phyloP scores from a whole-genome alignment of 2,888 invertebrate species.

The Cheilosia impressa region DNA sequence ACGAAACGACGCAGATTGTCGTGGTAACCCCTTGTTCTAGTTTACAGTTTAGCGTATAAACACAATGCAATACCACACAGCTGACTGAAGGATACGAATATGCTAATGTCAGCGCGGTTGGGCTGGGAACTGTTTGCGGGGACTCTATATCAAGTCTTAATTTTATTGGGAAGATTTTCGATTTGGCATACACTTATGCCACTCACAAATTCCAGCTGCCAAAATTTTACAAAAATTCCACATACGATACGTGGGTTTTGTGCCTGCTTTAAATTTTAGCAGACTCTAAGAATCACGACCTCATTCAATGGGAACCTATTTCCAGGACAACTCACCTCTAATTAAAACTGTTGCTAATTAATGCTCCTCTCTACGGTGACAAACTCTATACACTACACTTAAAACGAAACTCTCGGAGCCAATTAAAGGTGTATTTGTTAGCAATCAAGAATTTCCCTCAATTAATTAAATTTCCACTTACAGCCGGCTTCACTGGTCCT shows the following conservation, averaged over 20 bases:
- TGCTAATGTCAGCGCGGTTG: no score
- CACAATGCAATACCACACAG: not conserved
- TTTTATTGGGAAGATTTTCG: no score
- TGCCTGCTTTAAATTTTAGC: not conserved
- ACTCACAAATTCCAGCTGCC: no score
- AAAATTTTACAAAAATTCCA: no score
- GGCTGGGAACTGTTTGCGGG: no score
- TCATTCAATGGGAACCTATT: not conserved
- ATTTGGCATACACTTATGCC: no score
- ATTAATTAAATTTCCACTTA: conserved; percentile 45
- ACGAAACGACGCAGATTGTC: conserved; percentile 35
- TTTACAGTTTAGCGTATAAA: not conserved
- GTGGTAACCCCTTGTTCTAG: conserved; percentile 9
- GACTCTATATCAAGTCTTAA: no score
- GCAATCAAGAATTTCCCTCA: conserved; percentile 37
- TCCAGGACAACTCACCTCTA: not conserved
- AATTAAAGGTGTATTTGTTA: not conserved
- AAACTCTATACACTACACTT: no score
- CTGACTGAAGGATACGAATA: conserved; percentile 15
- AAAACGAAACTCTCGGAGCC: no score
- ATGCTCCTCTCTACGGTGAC: not conserved
- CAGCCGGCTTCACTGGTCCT: conserved; percentile 6
- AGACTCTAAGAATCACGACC: not conserved
- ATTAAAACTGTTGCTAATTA: conserved; percentile 2
- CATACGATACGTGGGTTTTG: no score